Base-by-base conservation (phyloP, 2,888 invertebrate species). In the Trissoscelio sp. region DNA sequence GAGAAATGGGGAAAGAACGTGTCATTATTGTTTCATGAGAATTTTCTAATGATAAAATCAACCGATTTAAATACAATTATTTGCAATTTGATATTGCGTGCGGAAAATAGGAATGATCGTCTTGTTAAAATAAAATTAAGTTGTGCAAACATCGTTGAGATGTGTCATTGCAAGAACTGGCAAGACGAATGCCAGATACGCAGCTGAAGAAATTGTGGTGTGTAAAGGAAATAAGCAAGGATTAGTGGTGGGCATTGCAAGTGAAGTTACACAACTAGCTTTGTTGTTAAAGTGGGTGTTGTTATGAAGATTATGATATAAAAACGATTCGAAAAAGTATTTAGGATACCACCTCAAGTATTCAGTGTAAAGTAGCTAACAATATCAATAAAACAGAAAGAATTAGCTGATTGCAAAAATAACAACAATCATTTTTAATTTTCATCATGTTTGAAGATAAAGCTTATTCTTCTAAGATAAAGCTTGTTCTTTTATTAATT, bases 111-210 rank as follows among this genome's bases (percentile, higher is more conserved):
- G 44, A 9, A 18, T 28, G 7, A 0, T 24, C 11, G 9, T 20
- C 37, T 31, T 11, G 31, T n/a, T 67, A 48, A n/a, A n/a, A n/a
- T n/a, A 55, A 70, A 72, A 58, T 58, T 24, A 16, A 51, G 60
- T 72, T 62, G 42, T 42, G 51, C 31, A 42, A 72, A 62, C 28
- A 2, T 37, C 18, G 31, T 4, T 2, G 12, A 14, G 51, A 72
- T 62, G 31, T 72, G 60, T 72, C 70, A 60, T 39, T 72, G 48
- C 16, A 24, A 66, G 46, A 58, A 64, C 18, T 42, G 22, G 44
- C n/a, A 20, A 73, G 67, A 80, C 46, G 74, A 74, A 74, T 74
- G 62, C 67, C 69, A 80, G 73, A 79, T 67, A 24, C 66, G 28
- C n/a, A 14, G 22, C 22, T 64, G 78, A 78, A 70, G 70, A 72